Conservation (phyloP, 2,888 invertebrate genomes). For the Hirtodrosophila duncani region DNA sequence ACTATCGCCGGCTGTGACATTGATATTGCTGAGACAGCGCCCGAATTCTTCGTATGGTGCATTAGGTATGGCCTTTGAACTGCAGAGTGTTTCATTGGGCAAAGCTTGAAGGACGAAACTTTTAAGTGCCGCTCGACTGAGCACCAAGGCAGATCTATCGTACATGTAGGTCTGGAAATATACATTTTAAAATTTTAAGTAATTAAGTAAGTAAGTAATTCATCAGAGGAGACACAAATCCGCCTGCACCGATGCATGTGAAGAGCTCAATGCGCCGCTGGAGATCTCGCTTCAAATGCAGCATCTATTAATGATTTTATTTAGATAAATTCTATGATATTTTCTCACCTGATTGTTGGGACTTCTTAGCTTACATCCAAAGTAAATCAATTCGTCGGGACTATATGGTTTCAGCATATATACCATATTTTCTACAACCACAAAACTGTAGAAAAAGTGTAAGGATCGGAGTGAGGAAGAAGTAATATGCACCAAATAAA, state of each 20-base stretch:
- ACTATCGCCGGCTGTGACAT: slow-evolving; percentile 92
- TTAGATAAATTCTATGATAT: too few species aligned
- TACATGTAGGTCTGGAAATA: slow-evolving; percentile 89
- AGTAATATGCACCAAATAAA: too few species aligned
- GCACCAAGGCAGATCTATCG: slow-evolving; percentile 93
- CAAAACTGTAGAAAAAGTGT: slow-evolving; percentile 82
- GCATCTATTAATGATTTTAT: too few species aligned
- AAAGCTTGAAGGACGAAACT: slow-evolving; percentile 86
- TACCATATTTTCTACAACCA: slow-evolving; percentile 94
- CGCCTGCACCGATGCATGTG: too few species aligned
- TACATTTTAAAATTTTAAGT: too few species aligned
- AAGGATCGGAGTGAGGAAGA: not conserved
- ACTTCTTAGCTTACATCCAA: slow-evolving; percentile 90
- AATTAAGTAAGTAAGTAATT: too few species aligned
- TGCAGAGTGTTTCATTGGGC: slow-evolving; percentile 80
- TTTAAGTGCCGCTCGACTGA: slow-evolving; percentile 88
- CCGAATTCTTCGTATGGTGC: slow-evolving; percentile 79
- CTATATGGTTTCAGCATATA: slow-evolving; percentile 88
- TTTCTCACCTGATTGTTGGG: slow-evolving; percentile 79
- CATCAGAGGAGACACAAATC: too few species aligned
- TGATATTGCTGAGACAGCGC: slow-evolving; percentile 86
- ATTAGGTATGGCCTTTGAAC: slow-evolving; percentile 76
- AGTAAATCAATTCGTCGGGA: slow-evolving; percentile 87
- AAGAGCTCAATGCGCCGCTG: too few species aligned
- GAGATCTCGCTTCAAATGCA: too few species aligned